Evolutionary conservation across 2,113 vertebrate species (phyloP).

Genomic region (Takifugu flavidus): DNA sequence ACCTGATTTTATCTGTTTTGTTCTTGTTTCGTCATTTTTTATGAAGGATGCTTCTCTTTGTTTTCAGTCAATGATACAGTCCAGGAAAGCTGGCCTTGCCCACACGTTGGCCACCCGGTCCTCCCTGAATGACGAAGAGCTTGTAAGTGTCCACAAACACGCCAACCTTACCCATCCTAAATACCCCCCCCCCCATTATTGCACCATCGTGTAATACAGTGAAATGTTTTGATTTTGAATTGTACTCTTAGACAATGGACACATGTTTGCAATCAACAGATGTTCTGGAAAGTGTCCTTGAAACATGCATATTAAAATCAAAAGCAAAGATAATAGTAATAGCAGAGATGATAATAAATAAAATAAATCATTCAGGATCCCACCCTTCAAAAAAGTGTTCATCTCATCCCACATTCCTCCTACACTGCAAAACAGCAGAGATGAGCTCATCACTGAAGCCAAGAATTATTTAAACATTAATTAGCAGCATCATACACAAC

Average conservation of each 20-base stretch:
- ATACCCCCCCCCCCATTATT: too few relatives aligned
- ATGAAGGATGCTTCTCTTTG: conserved; percentile 1
- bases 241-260: too few relatives aligned
- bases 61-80: conserved; percentile 90
- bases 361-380: conserved; percentile 24
- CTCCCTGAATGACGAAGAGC: conserved; percentile 93
- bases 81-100: conserved; percentile 90
- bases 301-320: background rate
- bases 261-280: too few relatives aligned
- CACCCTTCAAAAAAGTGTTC: conserved; percentile 27
- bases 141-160: conserved; percentile 78
- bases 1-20: background rate
- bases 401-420: conserved; percentile 45
- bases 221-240: too few relatives aligned
- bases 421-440: conserved; percentile 12
- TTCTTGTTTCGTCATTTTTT: background rate
- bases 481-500: background rate
- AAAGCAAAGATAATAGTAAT: background rate
- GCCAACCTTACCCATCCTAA: background rate
- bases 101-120: conserved; percentile 88
- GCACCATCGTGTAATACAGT: too few relatives aligned
- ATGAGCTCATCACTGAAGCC: conserved; percentile 3
- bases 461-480: conserved; percentile 16
- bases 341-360: background rate
- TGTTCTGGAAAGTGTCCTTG: too few relatives aligned